Evolutionary conservation across 2,888 invertebrate genomes (phyloP).

Genomic region (Conchocele bisecta): DNA sequence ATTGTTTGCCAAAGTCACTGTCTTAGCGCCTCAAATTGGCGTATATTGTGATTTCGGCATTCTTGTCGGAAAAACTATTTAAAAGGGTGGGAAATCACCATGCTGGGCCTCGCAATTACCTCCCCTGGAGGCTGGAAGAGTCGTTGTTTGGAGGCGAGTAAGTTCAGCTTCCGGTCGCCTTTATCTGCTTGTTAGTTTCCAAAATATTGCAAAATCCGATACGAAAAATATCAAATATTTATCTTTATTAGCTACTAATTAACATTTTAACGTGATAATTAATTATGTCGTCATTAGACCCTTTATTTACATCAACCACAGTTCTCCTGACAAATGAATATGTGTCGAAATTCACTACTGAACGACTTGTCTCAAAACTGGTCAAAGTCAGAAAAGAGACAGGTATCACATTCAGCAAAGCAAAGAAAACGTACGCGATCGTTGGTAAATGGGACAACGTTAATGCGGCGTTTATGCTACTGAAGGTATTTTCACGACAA

Average conservation of each 20-base stretch:
- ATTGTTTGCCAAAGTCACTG: too few species aligned
- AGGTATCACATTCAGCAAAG: conserved; percentile 36
- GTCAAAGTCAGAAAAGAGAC: conserved; percentile 36
- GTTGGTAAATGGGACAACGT: conserved; percentile 41
- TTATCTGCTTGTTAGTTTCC: conserved; percentile 41
- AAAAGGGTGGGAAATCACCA: too few species aligned
- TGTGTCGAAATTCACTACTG: conserved; percentile 5
- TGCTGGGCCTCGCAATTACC: too few species aligned
- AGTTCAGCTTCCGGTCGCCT: conserved; percentile 47
- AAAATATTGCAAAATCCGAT: not conserved
- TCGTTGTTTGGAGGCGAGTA: conserved; percentile 1
- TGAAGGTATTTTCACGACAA: too few species aligned
- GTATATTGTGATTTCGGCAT: too few species aligned
- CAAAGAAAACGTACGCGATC: conserved; percentile 39
- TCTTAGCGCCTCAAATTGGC: too few species aligned
- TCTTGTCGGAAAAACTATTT: too few species aligned
- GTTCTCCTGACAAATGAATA: conserved; percentile 41
- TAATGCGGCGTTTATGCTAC: conserved; percentile 36
- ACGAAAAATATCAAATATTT: not conserved
- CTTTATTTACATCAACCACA: conserved; percentile 34
- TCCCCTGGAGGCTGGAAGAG: too few species aligned
- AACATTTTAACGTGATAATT: not conserved
- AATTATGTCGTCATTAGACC: conserved; percentile 11
- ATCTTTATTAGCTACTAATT: not conserved
- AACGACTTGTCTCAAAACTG: conserved; percentile 33